Base-by-base conservation (phyloP, 2,113 vertebrate genomes). In the Brachyistius frenatus region DNA sequence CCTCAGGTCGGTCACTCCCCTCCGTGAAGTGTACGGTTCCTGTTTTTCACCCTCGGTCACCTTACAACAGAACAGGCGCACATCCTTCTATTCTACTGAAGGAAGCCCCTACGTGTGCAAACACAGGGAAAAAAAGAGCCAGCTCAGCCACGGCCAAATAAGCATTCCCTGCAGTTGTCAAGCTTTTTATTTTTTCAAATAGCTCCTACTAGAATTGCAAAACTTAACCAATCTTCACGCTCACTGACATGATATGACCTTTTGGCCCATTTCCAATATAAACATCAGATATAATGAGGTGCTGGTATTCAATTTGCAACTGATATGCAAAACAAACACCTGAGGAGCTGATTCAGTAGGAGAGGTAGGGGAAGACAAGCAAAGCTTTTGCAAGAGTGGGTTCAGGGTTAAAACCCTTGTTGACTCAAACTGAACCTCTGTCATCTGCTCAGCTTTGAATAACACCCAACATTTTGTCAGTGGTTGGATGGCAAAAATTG, bases 71-170 rank as follows among this genome's bases (percentile, higher is more conserved):
- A 90, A 88, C 81, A 91, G 67, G 81, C 86, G 36, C 88, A 94
- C 92, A 94, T 95, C 94, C 94, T 94, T 90, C 88, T 72, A 94
- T 95, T 95, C 93, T 94, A 67, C 84, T 87, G 67, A 88, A 92
- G 92, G 90, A 94, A 93, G 69, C 79, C 65, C 57, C 35, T 85
- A 81, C 85, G 76, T 89, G 85, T 86, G 86, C 90, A 81, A 72
- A 86, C 75, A 86, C 52, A 71, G 78, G 54, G 52, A 62, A 80
- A 67, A 82, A 67, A 86, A 89, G 87, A 61, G 83, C 86, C 83
- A 76, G 70, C 85, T 83, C 75, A 76, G 79, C 52, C 36, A 0
- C 32, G 37, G 85, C 86, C 78, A 88, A 86, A 83, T 78, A 14
- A 74, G 58, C 81, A 76, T 84, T 85, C 70, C 73, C 67, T 76